A percentile compares a stretch with the other conserved stretches of the same genome.
phyloP scores from a whole-genome alignment of 2,888 invertebrate species.

The Zaprionus bogoriensis region DNA sequence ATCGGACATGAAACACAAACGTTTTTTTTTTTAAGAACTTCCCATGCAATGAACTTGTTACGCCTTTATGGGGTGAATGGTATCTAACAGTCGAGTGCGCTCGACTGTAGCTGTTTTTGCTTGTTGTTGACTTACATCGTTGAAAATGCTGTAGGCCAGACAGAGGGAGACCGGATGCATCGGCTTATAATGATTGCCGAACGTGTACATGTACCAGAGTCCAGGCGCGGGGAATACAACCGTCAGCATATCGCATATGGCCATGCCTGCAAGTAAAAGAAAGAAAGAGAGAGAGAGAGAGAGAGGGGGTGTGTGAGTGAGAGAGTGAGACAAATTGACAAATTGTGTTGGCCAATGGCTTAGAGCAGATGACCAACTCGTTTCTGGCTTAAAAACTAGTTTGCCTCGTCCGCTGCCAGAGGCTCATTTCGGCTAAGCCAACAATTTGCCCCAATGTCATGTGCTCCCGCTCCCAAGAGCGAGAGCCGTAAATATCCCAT shows the following conservation, averaged over 20 bases:
- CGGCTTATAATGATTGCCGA: constrained; percentile 93
- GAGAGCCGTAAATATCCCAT: background rate
- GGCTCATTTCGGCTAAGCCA: constrained; percentile 20
- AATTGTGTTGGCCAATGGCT: constrained; percentile 37
- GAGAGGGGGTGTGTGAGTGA: background rate
- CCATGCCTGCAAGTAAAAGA: constrained; percentile 87
- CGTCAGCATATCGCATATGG: constrained; percentile 96
- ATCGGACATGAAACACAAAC: no score
- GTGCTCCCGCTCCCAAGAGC: background rate
- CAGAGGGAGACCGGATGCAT: constrained; percentile 90
- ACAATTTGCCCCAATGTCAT: constrained; percentile 22
- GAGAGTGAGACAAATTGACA: constrained; percentile 29
- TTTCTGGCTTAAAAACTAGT: constrained; percentile 38
- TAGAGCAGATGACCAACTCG: constrained; percentile 26
- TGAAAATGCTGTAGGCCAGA: constrained; percentile 91
- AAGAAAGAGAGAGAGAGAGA: constrained; percentile 3
- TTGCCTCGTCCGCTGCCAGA: background rate
- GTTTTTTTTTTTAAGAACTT: no score
- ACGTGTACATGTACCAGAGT: constrained; percentile 95
- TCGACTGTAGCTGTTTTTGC: background rate
- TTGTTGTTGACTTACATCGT: constrained; percentile 86
- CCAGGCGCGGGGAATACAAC: constrained; percentile 95
- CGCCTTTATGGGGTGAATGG: background rate
- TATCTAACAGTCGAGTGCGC: background rate
- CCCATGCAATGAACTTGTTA: no score